A percentile compares a stretch with the other conserved stretches of the same genome.
Evolutionary conservation across 2,113 vertebrate species (phyloP).

Genomic region (Picathartes gymnocephalus): DNA sequence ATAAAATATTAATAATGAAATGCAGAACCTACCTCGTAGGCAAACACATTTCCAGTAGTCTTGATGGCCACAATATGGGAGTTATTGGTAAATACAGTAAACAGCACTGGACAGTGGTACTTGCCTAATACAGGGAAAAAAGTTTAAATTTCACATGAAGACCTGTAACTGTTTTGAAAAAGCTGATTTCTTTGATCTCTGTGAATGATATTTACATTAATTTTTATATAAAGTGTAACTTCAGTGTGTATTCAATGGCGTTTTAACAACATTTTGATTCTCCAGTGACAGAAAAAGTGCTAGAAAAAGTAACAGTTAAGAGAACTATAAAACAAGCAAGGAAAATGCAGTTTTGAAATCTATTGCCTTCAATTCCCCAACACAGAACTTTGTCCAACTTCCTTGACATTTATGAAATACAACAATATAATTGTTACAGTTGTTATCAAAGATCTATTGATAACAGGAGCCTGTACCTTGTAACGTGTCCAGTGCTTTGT

Average conservation of each 20-base stretch:
- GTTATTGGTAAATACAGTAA: constrained; percentile 94
- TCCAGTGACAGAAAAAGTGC: not conserved
- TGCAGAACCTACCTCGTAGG: constrained; percentile 79
- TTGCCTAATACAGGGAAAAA: constrained; percentile 75
- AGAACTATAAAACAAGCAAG: not conserved
- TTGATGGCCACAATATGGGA: constrained; percentile 92
- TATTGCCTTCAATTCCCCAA: not conserved
- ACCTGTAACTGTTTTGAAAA: not conserved
- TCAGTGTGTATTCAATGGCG: not conserved
- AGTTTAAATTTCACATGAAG: not conserved
- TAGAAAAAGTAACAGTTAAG: not conserved
- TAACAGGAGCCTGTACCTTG: not conserved
- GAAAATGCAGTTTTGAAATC: not conserved
- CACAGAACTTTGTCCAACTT: not conserved
- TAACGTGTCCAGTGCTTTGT: accelerated
- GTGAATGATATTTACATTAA: not conserved
- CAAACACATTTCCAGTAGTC: constrained; percentile 93
- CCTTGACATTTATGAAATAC: not conserved
- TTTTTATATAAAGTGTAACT: not conserved
- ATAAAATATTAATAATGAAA: not conserved
- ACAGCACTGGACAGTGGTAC: constrained; percentile 95
- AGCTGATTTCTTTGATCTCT: not conserved
- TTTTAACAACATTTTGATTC: not conserved
- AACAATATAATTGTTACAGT: not conserved
- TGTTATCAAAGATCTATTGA: not conserved